Percentiles rank a stretch among this genome's conserved stretches.
Evolutionary conservation across 23 tunicate genomes (phyloP).

Genomic region (Styela clava): DNA sequence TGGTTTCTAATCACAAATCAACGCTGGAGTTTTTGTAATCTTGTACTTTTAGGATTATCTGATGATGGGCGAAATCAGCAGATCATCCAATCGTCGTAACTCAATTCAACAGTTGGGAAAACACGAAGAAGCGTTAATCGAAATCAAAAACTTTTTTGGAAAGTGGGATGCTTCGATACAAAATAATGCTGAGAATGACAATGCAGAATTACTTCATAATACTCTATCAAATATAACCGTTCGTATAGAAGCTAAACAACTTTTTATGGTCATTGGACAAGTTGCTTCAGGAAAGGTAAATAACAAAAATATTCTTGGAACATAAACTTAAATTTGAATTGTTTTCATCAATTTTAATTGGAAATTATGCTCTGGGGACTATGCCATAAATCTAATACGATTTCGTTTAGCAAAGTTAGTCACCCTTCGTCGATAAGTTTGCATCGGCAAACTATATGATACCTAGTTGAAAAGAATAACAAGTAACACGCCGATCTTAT

Average conservation of each 20-base stretch:
- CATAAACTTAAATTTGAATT: no score
- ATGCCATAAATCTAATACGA: no score
- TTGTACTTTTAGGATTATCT: not conserved
- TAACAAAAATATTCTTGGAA: no score
- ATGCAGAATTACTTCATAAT: not conserved
- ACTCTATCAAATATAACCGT: not conserved
- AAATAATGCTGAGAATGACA: not conserved
- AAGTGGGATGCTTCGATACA: not conserved
- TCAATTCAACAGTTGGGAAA: not conserved
- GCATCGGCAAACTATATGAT: no score
- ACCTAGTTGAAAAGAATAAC: no score
- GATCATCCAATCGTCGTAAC: not conserved
- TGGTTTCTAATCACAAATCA: not conserved
- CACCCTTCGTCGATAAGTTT: no score
- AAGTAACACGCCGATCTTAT: no score
- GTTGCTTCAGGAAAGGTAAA: constrained; percentile 29
- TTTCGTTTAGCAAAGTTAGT: no score
- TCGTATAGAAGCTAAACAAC: constrained; percentile 3
- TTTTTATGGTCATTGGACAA: constrained; percentile 13
- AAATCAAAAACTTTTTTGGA: not conserved
- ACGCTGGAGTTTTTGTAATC: not conserved
- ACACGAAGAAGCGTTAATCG: not conserved
- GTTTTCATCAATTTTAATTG: no score
- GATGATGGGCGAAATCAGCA: not conserved
- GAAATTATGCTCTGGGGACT: no score